Evolutionary conservation across 2,113 vertebrate genomes (phyloP).

Genomic region (Apodemus sylvaticus): DNA sequence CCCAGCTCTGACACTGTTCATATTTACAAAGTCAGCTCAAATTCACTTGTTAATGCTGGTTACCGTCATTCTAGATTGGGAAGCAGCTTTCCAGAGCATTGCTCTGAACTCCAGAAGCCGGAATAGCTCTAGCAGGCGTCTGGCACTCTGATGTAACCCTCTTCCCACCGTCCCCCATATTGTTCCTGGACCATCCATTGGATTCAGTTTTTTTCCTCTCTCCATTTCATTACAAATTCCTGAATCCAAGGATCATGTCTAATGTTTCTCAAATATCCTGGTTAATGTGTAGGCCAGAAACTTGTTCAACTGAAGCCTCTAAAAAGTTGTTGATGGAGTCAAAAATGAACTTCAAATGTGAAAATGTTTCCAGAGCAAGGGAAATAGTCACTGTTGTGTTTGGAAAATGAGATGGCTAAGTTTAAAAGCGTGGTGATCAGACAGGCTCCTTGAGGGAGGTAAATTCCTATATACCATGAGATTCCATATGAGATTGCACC

Average conservation of each 20-base stretch:
- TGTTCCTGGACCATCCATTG: conserved; percentile 8
- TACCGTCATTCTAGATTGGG: conserved; percentile 55
- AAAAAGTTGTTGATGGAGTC: conserved; percentile 30
- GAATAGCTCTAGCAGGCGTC: not conserved
- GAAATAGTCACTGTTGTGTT: conserved; percentile 40
- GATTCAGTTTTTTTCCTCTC: not conserved
- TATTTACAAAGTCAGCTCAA: conserved; percentile 53
- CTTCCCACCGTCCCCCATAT: not conserved
- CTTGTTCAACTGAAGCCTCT: not conserved
- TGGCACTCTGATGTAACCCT: not conserved
- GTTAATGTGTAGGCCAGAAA: conserved; percentile 52
- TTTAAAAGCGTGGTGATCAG: not conserved
- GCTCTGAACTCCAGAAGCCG: not conserved
- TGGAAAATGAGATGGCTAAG: conserved; percentile 16
- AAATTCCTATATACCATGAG: not conserved
- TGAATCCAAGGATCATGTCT: conserved; percentile 61
- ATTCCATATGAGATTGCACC: not conserved
- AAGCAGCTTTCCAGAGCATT: not conserved
- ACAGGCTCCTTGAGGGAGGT: not conserved
- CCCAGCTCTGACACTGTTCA: conserved; percentile 33
- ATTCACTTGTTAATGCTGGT: conserved; percentile 68
- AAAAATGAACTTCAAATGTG: conserved; percentile 40
- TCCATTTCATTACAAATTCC: conserved; percentile 65
- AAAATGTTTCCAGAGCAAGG: conserved; percentile 53
- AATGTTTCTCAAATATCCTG: conserved; percentile 39